These are phyloP conservation scores for Alaudala cheleensis DNA, from an alignment of 2,113 vertebrate genomes.

Conservation along the genomic window DNA sequence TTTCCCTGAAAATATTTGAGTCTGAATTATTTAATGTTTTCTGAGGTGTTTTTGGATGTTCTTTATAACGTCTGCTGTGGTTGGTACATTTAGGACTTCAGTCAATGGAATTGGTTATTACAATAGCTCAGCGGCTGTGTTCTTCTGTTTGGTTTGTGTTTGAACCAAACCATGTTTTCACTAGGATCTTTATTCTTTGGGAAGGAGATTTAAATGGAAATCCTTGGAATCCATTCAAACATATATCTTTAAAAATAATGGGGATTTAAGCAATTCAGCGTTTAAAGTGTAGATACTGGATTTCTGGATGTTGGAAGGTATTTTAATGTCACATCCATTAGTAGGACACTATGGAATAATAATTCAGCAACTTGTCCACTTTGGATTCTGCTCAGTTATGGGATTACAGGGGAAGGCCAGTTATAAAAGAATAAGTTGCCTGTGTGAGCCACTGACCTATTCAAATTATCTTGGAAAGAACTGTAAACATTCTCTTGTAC, in stretches of 20 bases:
- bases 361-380: not conserved
- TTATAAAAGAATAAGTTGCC: not conserved
- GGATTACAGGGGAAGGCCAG: not conserved
- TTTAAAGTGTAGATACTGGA: not conserved
- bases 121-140: not conserved
- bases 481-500: conserved; percentile 34
- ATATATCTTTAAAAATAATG: not conserved
- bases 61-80: not conserved
- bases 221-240: not conserved
- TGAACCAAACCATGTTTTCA: not conserved
- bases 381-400: not conserved
- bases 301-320: not conserved
- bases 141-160: not conserved
- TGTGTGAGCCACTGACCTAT: not conserved
- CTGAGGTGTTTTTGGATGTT: not conserved
- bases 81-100: not conserved
- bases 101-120: not conserved
- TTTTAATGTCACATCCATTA: not conserved
- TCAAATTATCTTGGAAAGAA: conserved; percentile 1
- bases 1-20: not conserved
- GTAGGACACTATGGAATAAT: not conserved
- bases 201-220: not conserved
- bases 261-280: not conserved
- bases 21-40: not conserved
- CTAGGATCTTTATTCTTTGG: not conserved